These are phyloP conservation scores for Zhuqinia jingwanae DNA, from an alignment of 2,888 invertebrate genomes.

Conservation along the genomic window DNA sequence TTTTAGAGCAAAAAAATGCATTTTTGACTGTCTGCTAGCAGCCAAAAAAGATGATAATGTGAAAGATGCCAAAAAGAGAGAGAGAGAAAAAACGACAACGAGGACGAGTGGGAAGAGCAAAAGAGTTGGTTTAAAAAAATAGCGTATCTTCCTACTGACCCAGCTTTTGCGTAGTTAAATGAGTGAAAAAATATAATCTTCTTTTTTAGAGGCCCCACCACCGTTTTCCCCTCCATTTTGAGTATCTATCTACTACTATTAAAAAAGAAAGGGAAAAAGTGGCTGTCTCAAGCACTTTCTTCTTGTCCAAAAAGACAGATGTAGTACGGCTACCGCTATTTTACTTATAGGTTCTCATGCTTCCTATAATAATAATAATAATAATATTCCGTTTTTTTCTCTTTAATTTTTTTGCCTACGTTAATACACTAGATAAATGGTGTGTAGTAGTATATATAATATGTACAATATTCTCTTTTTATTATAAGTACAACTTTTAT, in stretches of 20 bases:
- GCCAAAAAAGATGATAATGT: constrained; percentile 51
- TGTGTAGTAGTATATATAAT: not conserved
- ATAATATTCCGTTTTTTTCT: constrained; percentile 5
- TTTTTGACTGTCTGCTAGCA: constrained; percentile 18
- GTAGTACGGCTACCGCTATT: constrained; percentile 4
- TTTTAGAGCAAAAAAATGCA: constrained; percentile 30
- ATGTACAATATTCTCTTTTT: too few relatives aligned
- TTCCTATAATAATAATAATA: too few relatives aligned
- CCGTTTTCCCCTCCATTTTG: not conserved
- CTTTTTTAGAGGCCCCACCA: constrained; percentile 12
- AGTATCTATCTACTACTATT: too few relatives aligned
- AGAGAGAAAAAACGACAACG: not conserved
- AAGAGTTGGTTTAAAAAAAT: not conserved
- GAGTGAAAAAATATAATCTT: constrained; percentile 51
- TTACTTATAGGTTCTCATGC: not conserved
- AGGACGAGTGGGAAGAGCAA: not conserved
- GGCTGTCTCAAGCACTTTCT: constrained; percentile 31
- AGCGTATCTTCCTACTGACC: constrained; percentile 46
- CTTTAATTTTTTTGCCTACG: constrained; percentile 40
- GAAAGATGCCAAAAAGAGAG: constrained; percentile 27
- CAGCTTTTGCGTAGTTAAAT: constrained; percentile 32
- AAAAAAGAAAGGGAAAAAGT: constrained; percentile 6
- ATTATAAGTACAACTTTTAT: too few relatives aligned
- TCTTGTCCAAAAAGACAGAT: constrained; percentile 36
- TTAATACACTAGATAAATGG: constrained; percentile 16